These are phyloP conservation scores for Rhinatrema bivittatum DNA, from an alignment of 2,797 vertebrate species.

Conservation along the genomic window DNA sequence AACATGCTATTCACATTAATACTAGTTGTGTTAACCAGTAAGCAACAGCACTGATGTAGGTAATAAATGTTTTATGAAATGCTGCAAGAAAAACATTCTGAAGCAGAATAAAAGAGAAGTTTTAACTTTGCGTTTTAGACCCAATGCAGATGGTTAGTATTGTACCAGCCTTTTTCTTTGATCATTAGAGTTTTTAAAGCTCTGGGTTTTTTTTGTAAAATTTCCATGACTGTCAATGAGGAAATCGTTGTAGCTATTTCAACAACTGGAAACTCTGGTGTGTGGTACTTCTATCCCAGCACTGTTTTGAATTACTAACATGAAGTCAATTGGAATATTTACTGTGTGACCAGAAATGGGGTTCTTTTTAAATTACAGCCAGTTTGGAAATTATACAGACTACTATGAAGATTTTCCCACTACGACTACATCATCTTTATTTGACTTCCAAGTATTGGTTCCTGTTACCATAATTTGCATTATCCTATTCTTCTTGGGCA, in stretches of 20 bases:
- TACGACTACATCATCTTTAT: constrained; percentile 2
- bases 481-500: constrained; percentile 58
- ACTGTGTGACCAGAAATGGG: no score
- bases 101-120: no score
- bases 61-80: no score
- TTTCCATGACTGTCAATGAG: accelerated
- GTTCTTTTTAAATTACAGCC: not conserved
- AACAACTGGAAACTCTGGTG: accelerated
- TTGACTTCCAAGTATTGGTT: constrained; percentile 27
- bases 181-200: not conserved
- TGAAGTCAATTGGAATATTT: no score
- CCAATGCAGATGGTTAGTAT: no score
- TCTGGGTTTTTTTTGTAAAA: not conserved
- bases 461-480: constrained; percentile 58
- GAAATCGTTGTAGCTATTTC: accelerated
- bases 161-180: no score
- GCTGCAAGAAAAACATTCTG: no score
- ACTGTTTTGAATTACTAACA: accelerated
- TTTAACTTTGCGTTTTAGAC: no score
- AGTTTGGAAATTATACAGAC: not conserved
- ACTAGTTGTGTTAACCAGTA: accelerated
- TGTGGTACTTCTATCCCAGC: accelerated
- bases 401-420: not conserved
- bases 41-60: accelerated
- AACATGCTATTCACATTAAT: not conserved